A percentile compares a stretch with the other conserved stretches of the same genome.
These are phyloP conservation scores for Denticeps clupeoides DNA, from an alignment of 2,797 vertebrate genomes.

Conservation along the genomic window DNA sequence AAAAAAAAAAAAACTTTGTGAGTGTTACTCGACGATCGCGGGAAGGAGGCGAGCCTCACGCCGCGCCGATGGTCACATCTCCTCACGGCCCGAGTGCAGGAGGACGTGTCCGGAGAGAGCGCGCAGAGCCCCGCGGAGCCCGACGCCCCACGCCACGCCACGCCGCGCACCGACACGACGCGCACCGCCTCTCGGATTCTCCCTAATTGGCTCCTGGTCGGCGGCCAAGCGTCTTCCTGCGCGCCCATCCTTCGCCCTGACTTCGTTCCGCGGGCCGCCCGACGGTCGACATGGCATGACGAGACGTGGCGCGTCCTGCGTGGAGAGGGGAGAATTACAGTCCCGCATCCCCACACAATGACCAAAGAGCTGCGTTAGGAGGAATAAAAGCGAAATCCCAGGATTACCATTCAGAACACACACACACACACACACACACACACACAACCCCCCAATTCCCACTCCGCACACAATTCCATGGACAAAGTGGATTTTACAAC, in stretches of 20 bases:
- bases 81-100: conserved; percentile 35
- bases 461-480: too few species aligned
- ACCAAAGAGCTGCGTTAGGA: conserved; percentile 25
- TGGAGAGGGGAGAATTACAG: too few species aligned
- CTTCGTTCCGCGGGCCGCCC: conserved; percentile 2
- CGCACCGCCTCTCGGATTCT: conserved; percentile 35
- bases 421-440: too few species aligned
- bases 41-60: conserved; percentile 54
- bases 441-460: too few species aligned
- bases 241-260: not conserved
- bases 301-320: too few species aligned
- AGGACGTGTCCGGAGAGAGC: conserved; percentile 23
- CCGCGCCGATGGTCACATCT: conserved; percentile 39
- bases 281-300: conserved; percentile 7
- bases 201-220: conserved; percentile 13
- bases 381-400: conserved; percentile 2
- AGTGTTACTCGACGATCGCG: conserved; percentile 51
- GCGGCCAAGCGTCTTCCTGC: conserved; percentile 16
- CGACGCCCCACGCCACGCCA: too few species aligned
- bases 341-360: conserved; percentile 17
- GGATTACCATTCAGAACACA: too few species aligned
- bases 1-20: too few species aligned
- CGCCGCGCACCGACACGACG: too few species aligned
- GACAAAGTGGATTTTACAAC: conserved; percentile 22
- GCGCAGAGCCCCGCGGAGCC: too few species aligned